A percentile compares a stretch with the other conserved stretches of the same genome.
Conservation (phyloP, 2,113 vertebrate genomes). For the Menidia beryllina region DNA sequence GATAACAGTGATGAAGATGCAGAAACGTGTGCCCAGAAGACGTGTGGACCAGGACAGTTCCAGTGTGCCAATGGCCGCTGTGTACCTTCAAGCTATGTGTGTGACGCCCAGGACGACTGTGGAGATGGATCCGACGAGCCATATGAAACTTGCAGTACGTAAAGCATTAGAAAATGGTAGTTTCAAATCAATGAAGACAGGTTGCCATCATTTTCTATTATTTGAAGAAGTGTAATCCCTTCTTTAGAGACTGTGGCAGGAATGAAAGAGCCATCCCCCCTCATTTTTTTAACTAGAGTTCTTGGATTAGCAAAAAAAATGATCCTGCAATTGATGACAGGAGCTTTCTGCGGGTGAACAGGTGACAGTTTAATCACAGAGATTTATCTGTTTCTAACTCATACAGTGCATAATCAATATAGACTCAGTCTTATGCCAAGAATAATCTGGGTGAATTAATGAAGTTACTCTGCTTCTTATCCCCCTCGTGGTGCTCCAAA, state of each 20-base stretch:
- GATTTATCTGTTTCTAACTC: slow-evolving; percentile 14
- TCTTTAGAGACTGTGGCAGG: no score
- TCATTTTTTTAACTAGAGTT: background rate
- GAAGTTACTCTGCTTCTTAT: background rate
- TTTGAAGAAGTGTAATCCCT: no score
- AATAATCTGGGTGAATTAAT: slow-evolving; percentile 16
- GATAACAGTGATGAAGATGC: slow-evolving; percentile 79
- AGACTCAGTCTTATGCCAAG: background rate
- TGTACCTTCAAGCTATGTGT: slow-evolving; percentile 65
- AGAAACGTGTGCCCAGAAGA: slow-evolving; percentile 73
- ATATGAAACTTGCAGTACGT: slow-evolving; percentile 75
- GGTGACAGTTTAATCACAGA: slow-evolving; percentile 18
- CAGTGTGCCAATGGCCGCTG: slow-evolving; percentile 68
- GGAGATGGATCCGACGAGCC: slow-evolving; percentile 77
- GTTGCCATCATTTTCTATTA: no score
- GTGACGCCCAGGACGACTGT: slow-evolving; percentile 74
- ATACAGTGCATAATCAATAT: slow-evolving; percentile 13
- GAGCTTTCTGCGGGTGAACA: slow-evolving; percentile 1
- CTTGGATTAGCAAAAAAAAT: background rate
- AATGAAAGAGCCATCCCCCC: background rate
- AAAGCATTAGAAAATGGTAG: background rate
- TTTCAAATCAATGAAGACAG: background rate
- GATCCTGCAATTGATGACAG: slow-evolving; percentile 1
- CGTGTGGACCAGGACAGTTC: slow-evolving; percentile 73
- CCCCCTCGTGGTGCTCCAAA: background rate